Conservation (phyloP, 2,797 vertebrate species). For the Ctenosaura bakeri region DNA sequence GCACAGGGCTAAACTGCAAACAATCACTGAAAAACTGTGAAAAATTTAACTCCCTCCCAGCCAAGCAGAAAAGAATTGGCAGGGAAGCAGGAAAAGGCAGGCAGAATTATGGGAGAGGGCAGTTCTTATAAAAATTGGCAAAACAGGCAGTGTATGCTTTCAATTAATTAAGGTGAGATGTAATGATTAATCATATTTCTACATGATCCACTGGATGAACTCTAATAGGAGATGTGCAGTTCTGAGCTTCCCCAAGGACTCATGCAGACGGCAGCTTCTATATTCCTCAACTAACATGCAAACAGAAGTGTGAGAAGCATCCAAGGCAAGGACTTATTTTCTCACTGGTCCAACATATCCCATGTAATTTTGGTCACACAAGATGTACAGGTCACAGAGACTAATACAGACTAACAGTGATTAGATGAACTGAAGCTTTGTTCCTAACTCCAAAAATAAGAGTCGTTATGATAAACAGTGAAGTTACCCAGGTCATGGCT, state of each 20-base stretch:
- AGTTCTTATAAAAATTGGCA: slow-evolving; percentile 5
- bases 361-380: neutral
- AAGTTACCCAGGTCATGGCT: too few species aligned
- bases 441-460: neutral
- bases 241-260: slow-evolving; percentile 8
- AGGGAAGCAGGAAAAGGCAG: slow-evolving; percentile 9
- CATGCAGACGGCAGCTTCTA: neutral
- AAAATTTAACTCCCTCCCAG: slow-evolving; percentile 84
- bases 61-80: slow-evolving; percentile 65
- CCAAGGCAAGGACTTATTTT: neutral
- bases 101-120: slow-evolving; percentile 26
- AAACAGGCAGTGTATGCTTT: slow-evolving; percentile 13
- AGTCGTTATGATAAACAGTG: neutral
- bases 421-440: neutral
- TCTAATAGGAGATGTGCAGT: neutral
- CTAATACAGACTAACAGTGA: neutral
- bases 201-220: slow-evolving; percentile 55
- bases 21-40: slow-evolving; percentile 83
- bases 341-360: neutral
- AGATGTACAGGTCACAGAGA: neutral
- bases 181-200: slow-evolving; percentile 65
- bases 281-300: neutral
- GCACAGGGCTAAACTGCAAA: slow-evolving; percentile 84
- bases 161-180: slow-evolving; percentile 54
- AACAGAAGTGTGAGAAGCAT: neutral